A percentile compares a stretch with the other conserved stretches of the same genome.
Conservation (phyloP, 2,888 invertebrate genomes). For the Watsonalla cultraria region DNA sequence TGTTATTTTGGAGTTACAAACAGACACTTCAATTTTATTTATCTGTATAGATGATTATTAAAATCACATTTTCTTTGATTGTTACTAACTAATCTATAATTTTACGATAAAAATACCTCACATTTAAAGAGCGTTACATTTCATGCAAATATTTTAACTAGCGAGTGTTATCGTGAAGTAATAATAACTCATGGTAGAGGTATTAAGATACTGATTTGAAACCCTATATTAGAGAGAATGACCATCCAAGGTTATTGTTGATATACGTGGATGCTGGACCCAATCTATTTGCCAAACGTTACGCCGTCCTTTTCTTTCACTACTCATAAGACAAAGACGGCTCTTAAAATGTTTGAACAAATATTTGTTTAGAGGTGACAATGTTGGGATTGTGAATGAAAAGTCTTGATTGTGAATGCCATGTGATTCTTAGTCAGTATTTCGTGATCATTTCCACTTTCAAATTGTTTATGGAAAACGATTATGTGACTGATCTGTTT, state of each 20-base stretch:
- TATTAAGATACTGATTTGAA: no score
- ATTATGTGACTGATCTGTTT: neutral
- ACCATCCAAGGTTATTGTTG: slow-evolving; percentile 43
- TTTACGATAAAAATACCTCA: no score
- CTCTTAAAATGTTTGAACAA: neutral
- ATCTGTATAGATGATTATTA: no score
- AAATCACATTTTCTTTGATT: no score
- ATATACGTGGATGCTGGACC: slow-evolving; percentile 8
- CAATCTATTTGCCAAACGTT: neutral
- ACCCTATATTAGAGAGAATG: slow-evolving; percentile 22
- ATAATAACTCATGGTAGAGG: no score
- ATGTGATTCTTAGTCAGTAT: slow-evolving; percentile 3
- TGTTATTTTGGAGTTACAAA: no score
- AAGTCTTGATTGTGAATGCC: neutral
- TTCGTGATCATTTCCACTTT: neutral
- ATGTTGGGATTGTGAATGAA: neutral
- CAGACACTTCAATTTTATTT: no score
- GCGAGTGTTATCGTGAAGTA: no score
- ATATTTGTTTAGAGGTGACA: neutral
- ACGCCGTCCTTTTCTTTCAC: slow-evolving; percentile 1
- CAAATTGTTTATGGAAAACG: no score
- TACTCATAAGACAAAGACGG: neutral
- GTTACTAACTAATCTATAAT: no score
- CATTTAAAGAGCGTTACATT: no score
- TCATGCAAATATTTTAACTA: no score